Evolutionary conservation across 2,797 vertebrate genomes (phyloP), one percentile per base, ranked within the genome.

Genomic region (Basileuterus tristriatus): DNA sequence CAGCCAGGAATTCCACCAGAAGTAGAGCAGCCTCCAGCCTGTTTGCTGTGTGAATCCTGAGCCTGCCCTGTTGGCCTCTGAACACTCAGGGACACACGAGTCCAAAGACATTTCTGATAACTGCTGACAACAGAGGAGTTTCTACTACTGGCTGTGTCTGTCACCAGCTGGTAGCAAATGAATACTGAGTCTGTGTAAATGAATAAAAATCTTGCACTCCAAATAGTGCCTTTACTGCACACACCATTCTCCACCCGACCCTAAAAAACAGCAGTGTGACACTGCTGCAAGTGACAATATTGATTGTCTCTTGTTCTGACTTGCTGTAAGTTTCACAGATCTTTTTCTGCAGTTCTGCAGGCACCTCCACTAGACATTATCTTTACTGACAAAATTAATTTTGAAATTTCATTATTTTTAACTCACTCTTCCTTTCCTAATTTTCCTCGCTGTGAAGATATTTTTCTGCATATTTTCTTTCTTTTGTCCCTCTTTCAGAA

Each of bases 181-280:
- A 69, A 41, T 20, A 12, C 34, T 21, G 39, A 84, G 36, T 29
- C 36, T 39, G 37, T 39, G 9, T 11, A 68, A 83, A 65, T 16
- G 30, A 29, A 32, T 44, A 58, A 53, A n/a, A 72, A 67, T 10
- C 47, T 55, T 20, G 26, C 10, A 52, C 29, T 50, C 43, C 21
- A 65, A 22, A 29, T 27, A 58, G 46, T 29, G 39, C 23, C 77
- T 76, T 56, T 37, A 60, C 36, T 58, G 55, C 39, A 52, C 59
- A 39, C 29, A 24, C 7, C 8, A 22, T 23, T 23, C 8, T 56
- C 23, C 26, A 39, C 1, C 6, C 3, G 0, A 22, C n/a, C 55
- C 58, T 59, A 60, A 72, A 52, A 64, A 72, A 7, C 11, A 65
- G 32, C 30, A 47, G 36, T 11, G 27, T 22, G 63, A 69, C 47